Evolutionary conservation across 2,888 invertebrate genomes (phyloP), one percentile per base, ranked within the genome.

Genomic region (Crossocerus cetratus): DNA sequence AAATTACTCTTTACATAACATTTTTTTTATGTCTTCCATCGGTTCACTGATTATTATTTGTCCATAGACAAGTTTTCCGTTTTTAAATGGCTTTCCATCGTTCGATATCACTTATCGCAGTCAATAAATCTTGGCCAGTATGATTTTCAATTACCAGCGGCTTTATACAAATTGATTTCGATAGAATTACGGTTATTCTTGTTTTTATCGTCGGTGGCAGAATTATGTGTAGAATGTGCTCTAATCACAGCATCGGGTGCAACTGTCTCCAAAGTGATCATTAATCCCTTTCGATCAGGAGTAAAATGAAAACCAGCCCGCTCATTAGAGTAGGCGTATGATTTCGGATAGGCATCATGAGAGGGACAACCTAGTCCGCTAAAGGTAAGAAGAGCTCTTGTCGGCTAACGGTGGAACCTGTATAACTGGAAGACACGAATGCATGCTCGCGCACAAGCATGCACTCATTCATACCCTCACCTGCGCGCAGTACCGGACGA

Each of bases 1-100:
- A 90, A 90, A 89, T 89, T 90, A 90, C 82, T 87, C 82, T 88
- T 87, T 88, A 89, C 89, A 87, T 90, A 90, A 89, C 89, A 90
- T 86, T 84, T 86, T 86, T 86, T 81, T 80, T 84, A 83, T 84
- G 84, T 84, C 86, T 84, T 85, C 83, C 82, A 65, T 86, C 84
- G 81, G 77, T 86, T 85, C 84, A 84, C 85, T 86, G 87, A 87
- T 87, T 86, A 86, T 77, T 86, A 78, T 83, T 86, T 81, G 59
- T 84, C 59, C 77, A 81, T 83, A 79, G 81, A 82, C 78, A 80
- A 77, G 76, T 72, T 74, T 71, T 66, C 20, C 20, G 16, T 16
- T 74, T 78, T 75, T 67, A 68, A 77, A 77, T 81, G 72, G 78
- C 69, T 73, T 74, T 76, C 76, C 78, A 67, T 78, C 76, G 74